Conservation (phyloP, 2,113 vertebrate genomes). For the Phrynosoma platyrhinos region DNA sequence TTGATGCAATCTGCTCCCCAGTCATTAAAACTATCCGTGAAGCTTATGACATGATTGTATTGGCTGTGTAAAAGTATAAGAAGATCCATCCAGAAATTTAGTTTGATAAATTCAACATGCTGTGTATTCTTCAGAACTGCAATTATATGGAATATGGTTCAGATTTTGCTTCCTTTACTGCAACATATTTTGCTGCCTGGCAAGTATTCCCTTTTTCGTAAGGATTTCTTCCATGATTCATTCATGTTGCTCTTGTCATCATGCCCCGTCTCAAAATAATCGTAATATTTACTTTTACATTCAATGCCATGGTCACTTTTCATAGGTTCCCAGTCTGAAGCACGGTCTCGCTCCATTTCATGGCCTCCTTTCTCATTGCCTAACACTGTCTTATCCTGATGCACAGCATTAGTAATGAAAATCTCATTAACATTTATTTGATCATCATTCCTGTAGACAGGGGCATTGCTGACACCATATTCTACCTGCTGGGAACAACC, state of each 20-base stretch:
- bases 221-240: constrained; percentile 82
- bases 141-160: constrained; percentile 61
- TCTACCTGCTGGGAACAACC: constrained; percentile 82
- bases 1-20: constrained; percentile 69
- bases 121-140: constrained; percentile 63
- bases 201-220: constrained; percentile 78
- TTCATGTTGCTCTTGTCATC: constrained; percentile 75
- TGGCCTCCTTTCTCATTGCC: constrained; percentile 67
- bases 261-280: constrained; percentile 80
- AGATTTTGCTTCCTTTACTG: constrained; percentile 80
- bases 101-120: constrained; percentile 66
- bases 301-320: constrained; percentile 73
- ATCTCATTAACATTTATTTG: constrained; percentile 78
- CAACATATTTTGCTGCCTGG: constrained; percentile 79
- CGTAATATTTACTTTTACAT: constrained; percentile 81
- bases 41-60: constrained; percentile 70
- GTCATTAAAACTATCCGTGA: constrained; percentile 59
- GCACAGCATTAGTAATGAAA: constrained; percentile 74
- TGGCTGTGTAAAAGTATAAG: constrained; percentile 79
- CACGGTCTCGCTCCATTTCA: constrained; percentile 69
- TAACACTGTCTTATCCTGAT: constrained; percentile 75
- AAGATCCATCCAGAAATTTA: constrained; percentile 75
- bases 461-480: constrained; percentile 73
- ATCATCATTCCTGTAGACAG: constrained; percentile 76
- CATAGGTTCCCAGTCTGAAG: constrained; percentile 77